Percentiles rank a stretch among this genome's conserved stretches.
These are phyloP conservation scores for Sciurus carolinensis DNA, from an alignment of 2,797 vertebrate species.

Conservation along the genomic window DNA sequence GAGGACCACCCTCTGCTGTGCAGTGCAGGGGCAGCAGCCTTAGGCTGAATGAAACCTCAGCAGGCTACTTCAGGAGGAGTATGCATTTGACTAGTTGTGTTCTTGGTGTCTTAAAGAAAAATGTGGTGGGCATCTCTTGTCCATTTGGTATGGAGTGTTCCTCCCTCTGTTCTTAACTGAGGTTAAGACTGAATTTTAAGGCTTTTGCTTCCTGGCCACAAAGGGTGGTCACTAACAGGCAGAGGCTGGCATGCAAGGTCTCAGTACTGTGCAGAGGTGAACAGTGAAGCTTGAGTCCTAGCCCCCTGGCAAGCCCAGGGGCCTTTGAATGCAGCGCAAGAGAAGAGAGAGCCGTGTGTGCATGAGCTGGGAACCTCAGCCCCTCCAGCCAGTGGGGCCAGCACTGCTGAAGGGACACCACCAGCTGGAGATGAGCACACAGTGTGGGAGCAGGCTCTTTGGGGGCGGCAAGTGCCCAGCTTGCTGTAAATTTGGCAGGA, in stretches of 20 bases:
- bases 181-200: conserved; percentile 54
- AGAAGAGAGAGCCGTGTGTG: not conserved
- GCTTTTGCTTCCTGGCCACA: conserved; percentile 61
- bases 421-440: not conserved
- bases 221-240: not conserved
- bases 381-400: not conserved
- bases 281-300: not conserved
- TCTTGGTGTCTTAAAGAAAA: not conserved
- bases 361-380: not conserved
- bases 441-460: not conserved
- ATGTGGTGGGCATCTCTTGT: not conserved
- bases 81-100: not conserved
- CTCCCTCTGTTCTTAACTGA: not conserved
- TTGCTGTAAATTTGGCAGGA: not conserved
- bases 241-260: conserved; percentile 1
- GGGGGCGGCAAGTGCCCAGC: not conserved
- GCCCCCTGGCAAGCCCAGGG: conserved; percentile 33
- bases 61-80: conserved; percentile 10
- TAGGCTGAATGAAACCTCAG: not conserved
- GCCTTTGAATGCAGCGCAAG: conserved; percentile 16
- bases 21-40: not conserved
- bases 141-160: too few relatives aligned
- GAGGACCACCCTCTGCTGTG: not conserved
- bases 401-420: not conserved
- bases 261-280: conserved; percentile 21